Evolutionary conservation across 1,140 invertebrate genomes (phyloP).

Genomic region (Proales similis): DNA sequence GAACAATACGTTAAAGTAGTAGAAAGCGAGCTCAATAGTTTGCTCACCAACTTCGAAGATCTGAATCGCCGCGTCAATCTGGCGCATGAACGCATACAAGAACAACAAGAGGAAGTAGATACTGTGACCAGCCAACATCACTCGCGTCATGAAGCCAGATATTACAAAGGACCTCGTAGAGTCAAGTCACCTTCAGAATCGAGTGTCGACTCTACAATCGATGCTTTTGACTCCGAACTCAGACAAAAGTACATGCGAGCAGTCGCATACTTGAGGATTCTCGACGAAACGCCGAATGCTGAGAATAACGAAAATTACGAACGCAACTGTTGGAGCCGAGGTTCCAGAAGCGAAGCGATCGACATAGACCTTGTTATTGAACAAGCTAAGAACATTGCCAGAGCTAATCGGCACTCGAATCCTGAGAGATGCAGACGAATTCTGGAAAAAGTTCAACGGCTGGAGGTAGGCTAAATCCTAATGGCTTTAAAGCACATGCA

Average conservation of each 20-base stretch:
- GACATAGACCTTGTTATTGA: slow-evolving; percentile 35
- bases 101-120: not conserved
- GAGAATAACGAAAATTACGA: not conserved
- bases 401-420: slow-evolving; percentile 5
- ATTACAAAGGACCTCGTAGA: slow-evolving; percentile 11
- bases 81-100: slow-evolving; percentile 9
- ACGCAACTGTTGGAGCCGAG: not conserved
- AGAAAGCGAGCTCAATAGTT: slow-evolving; percentile 7
- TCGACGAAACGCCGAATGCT: slow-evolving; percentile 5
- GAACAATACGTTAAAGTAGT: slow-evolving; percentile 19
- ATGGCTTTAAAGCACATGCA: not conserved
- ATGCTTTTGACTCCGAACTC: slow-evolving; percentile 22
- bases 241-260: slow-evolving; percentile 32
- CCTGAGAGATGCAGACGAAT: slow-evolving; percentile 22
- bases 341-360: not conserved
- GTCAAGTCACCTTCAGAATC: slow-evolving; percentile 30
- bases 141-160: slow-evolving; percentile 31
- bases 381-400: slow-evolving; percentile 22
- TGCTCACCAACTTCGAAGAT: slow-evolving; percentile 27
- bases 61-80: slow-evolving; percentile 23
- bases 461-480: not conserved
- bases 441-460: slow-evolving; percentile 20
- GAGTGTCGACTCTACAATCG: slow-evolving; percentile 1
- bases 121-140: not conserved
- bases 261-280: slow-evolving; percentile 33